Conservation (phyloP, 2,113 vertebrate genomes). For the Rattus rattus region DNA sequence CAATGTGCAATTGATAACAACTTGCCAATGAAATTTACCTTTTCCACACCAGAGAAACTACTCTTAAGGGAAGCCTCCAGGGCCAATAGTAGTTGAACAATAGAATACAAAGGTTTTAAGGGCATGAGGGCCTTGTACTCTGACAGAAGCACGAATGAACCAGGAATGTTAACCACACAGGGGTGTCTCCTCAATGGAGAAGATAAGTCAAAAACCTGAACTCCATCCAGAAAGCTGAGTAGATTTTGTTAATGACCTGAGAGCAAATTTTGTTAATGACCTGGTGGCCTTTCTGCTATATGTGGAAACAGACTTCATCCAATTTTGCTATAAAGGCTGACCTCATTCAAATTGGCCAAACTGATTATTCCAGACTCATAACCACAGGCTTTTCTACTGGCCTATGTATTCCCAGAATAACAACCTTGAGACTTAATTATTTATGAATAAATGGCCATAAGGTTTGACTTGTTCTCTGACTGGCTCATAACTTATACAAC, state of each 20-base stretch:
- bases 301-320: background rate
- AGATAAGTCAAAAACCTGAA: too few relatives aligned
- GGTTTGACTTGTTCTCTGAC: too few relatives aligned
- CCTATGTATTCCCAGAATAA: too few relatives aligned
- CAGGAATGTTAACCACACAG: background rate
- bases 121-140: background rate
- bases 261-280: background rate
- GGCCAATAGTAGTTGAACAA: background rate
- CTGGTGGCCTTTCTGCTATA: background rate
- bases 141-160: background rate
- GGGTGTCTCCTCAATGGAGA: background rate
- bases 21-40: background rate
- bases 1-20: background rate
- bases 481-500: too few relatives aligned
- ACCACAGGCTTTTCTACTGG: too few relatives aligned
- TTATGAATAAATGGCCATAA: too few relatives aligned
- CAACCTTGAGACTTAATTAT: too few relatives aligned
- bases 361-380: background rate
- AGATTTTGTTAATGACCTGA: background rate
- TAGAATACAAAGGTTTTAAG: background rate
- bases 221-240: background rate
- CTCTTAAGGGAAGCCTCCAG: background rate
- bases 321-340: background rate
- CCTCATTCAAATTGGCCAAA: background rate
- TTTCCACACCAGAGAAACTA: background rate